Conservation (phyloP, 2,888 invertebrate genomes). For the Apodemia zela region DNA sequence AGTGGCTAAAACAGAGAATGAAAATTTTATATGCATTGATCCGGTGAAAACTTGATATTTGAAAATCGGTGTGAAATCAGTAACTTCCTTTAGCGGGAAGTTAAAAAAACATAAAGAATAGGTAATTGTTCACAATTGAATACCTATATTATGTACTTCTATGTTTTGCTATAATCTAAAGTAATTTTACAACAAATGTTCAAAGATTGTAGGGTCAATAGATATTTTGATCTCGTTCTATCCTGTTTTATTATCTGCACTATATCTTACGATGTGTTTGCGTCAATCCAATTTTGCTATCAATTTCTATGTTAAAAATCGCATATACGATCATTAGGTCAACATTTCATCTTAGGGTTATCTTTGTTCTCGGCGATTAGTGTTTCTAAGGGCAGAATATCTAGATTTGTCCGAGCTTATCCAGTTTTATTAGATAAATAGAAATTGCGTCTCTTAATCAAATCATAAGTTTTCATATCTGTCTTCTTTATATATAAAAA, state of each 20-base stretch:
- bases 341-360: constrained; percentile 12
- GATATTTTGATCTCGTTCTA: background rate
- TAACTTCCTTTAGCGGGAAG: no score
- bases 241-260: background rate
- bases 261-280: constrained; percentile 12
- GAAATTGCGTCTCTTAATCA: background rate
- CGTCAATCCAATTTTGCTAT: constrained; percentile 1
- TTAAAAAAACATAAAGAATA: no score
- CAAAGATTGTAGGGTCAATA: background rate
- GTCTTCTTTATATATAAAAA: no score
- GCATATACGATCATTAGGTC: background rate
- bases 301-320: constrained; percentile 7
- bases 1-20: no score
- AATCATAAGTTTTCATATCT: no score
- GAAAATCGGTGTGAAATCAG: no score
- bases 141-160: background rate
- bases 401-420: background rate
- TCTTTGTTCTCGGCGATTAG: background rate
- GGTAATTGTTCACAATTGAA: no score
- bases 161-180: background rate
- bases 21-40: no score
- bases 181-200: background rate
- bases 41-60: no score
- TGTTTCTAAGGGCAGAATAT: constrained; percentile 1
- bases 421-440: background rate